Evolutionary conservation across 1,140 invertebrate genomes (phyloP).

Genomic region (Popillia japonica): DNA sequence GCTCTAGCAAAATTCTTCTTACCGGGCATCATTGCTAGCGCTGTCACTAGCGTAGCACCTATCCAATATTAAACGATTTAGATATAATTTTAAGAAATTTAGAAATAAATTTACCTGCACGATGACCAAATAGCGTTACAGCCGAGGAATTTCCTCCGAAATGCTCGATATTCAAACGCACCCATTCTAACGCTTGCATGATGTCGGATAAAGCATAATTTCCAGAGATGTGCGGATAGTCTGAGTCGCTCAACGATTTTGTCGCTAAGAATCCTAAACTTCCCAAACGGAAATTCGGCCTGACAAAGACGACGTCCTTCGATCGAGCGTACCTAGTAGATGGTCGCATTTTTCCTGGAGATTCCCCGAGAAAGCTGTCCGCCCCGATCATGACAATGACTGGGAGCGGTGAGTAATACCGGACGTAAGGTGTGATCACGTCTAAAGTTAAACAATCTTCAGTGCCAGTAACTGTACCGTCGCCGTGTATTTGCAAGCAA

Average conservation of each 20-base stretch:
- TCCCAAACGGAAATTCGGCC: slow-evolving; percentile 81
- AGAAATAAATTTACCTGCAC: slow-evolving; percentile 65
- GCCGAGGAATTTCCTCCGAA: slow-evolving; percentile 81
- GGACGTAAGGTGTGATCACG: slow-evolving; percentile 76
- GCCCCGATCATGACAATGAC: slow-evolving; percentile 85
- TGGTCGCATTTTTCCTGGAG: slow-evolving; percentile 65
- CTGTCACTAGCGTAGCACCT: slow-evolving; percentile 76
- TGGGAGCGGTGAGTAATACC: slow-evolving; percentile 76
- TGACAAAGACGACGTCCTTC: slow-evolving; percentile 82
- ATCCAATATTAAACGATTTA: background rate
- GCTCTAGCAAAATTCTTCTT: slow-evolving; percentile 72
- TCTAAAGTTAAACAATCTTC: slow-evolving; percentile 86
- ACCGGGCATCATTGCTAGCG: slow-evolving; percentile 67
- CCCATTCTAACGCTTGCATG: slow-evolving; percentile 79
- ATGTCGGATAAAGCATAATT: slow-evolving; percentile 88
- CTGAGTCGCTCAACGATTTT: slow-evolving; percentile 72
- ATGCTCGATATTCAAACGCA: slow-evolving; percentile 79
- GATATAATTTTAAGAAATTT: background rate
- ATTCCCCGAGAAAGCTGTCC: slow-evolving; percentile 76
- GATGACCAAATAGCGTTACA: slow-evolving; percentile 82
- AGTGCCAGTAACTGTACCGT: slow-evolving; percentile 70
- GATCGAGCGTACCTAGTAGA: slow-evolving; percentile 65
- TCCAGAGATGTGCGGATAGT: slow-evolving; percentile 79
- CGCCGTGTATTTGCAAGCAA: slow-evolving; percentile 74
- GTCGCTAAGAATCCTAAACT: slow-evolving; percentile 81